These are phyloP conservation scores for Alouatta palliata DNA, from an alignment of 2,113 vertebrate genomes.

Conservation along the genomic window DNA sequence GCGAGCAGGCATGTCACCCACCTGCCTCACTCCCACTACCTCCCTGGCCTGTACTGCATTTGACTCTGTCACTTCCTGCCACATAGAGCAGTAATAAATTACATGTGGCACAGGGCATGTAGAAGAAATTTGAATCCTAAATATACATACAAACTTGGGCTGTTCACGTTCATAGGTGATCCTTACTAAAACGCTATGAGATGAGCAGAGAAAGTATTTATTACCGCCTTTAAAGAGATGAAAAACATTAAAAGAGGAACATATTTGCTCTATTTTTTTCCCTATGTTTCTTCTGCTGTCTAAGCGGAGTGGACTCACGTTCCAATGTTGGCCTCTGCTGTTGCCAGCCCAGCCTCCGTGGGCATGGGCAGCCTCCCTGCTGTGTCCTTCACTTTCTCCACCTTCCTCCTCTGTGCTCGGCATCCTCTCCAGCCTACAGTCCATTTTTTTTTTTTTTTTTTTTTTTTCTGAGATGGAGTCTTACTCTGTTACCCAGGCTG, in stretches of 20 bases:
- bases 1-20: fast-evolving
- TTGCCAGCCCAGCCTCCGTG: neutral
- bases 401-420: neutral
- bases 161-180: neutral
- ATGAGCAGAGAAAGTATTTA: neutral
- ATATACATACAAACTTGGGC: too few relatives aligned
- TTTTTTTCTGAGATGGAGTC: too few relatives aligned
- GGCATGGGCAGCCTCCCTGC: neutral
- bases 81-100: fast-evolving
- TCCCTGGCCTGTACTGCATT: neutral
- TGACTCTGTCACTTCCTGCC: neutral
- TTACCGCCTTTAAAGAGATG: neutral
- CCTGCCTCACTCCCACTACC: too few relatives aligned
- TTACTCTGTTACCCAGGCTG: too few relatives aligned
- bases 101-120: fast-evolving
- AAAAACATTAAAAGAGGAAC: neutral
- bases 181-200: neutral
- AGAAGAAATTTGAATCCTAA: neutral
- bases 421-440: neutral
- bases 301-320: neutral
- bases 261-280: neutral
- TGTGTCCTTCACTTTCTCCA: neutral
- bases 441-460: neutral
- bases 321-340: fast-evolving
- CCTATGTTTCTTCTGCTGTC: neutral